Conservation (phyloP, 2,888 invertebrate species). For the Eupithecia inturbata region DNA sequence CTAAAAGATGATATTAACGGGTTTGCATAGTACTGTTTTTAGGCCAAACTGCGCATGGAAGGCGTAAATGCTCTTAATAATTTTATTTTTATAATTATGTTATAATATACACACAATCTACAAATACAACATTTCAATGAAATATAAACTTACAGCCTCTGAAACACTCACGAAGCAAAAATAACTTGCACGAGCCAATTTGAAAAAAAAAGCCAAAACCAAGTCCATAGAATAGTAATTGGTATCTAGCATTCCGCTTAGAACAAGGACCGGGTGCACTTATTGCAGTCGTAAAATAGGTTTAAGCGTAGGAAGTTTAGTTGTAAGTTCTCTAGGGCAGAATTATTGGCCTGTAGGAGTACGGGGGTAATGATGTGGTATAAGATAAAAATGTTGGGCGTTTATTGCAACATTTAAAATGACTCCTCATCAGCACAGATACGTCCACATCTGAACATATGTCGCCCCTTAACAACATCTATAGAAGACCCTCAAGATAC, state of each 20-base stretch:
- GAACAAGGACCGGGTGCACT: slow-evolving; percentile 51
- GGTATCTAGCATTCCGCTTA: slow-evolving; percentile 36
- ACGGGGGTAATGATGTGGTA: slow-evolving; percentile 17
- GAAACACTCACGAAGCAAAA: background rate
- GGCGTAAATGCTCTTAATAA: too few relatives aligned
- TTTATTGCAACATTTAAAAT: background rate
- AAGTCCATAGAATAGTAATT: slow-evolving; percentile 35
- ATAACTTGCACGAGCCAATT: background rate
- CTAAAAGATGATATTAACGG: too few relatives aligned
- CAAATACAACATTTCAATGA: background rate
- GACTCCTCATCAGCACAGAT: background rate
- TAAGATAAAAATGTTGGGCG: slow-evolving; percentile 17
- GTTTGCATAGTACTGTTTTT: too few relatives aligned
- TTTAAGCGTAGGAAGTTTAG: slow-evolving; percentile 61
- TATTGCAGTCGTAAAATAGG: slow-evolving; percentile 65
- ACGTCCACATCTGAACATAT: too few relatives aligned
- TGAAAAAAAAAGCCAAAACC: slow-evolving; percentile 15
- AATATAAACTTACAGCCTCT: background rate
- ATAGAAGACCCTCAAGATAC: too few relatives aligned
- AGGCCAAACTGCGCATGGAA: too few relatives aligned
- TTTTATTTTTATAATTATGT: too few relatives aligned
- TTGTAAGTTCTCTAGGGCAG: slow-evolving; percentile 55
- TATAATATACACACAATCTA: too few relatives aligned
- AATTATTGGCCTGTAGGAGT: slow-evolving; percentile 55
- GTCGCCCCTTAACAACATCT: too few relatives aligned